Evolutionary conservation across 2,888 invertebrate species (phyloP), one percentile per base, ranked within the genome.

Genomic region (Xestia ashworthii): DNA sequence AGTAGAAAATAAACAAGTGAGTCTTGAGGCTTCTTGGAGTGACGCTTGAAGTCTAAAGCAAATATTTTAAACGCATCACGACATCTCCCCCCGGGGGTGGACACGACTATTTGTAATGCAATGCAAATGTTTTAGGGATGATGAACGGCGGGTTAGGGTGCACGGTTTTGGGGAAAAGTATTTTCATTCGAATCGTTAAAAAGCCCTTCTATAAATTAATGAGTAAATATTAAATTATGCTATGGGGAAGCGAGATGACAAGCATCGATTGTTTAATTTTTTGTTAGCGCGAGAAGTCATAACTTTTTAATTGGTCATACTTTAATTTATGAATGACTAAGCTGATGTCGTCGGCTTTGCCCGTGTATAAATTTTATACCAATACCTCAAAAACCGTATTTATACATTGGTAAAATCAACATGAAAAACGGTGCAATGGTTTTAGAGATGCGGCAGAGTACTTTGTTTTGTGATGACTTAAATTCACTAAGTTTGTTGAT

Each of bases 11-110:
- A 81, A 87, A 89, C 74, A 84, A 85, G 79, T 85, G 71, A 60
- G 75, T 79, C 80, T 86, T 74, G 82, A 77, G 82, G 88, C 77
- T 72, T 65, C 70, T 65, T 16, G 48, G 70, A 70, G 74, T 86
- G 81, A 80, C 66, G 79, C 78, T 78, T 72, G 58, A 78, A 88
- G 82, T 85, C 79, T 72, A 85, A 74, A 65, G 71, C 88, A 91
- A 92, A 92, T 88, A 91, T 89, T 89, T 88, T 90, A 91, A 90
- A 90, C 88, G 87, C 89, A 90, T 90, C 85, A 81, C 67, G 80
- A 81, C 81, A 66, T 80, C 71, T 83, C 84, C 87, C 83, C 74
- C 16, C 3, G 53, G 78, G 86, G 82, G 74, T 73, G 67, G 80
- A 76, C 80, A 77, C 16, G 78, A 60, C 72, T 80, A 53, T 82